These are phyloP conservation scores for Buathra laborator DNA, from an alignment of 2,888 invertebrate species.

Conservation along the genomic window DNA sequence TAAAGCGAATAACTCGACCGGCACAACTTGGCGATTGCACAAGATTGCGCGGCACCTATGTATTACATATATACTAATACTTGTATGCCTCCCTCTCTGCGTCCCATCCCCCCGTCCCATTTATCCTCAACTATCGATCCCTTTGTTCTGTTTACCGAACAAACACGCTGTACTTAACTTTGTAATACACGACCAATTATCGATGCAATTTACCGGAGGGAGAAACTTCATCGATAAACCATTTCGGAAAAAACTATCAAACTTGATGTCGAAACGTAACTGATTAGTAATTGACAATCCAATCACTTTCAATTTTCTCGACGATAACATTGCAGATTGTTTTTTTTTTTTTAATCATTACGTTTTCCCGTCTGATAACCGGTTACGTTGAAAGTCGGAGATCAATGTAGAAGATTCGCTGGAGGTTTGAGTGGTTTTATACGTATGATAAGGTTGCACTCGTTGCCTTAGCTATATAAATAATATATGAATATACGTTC, in stretches of 20 bases:
- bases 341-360: background rate
- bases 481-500: background rate
- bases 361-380: conserved; percentile 49
- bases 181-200: conserved; percentile 2
- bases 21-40: conserved; percentile 57
- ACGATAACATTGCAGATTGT: background rate
- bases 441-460: conserved; percentile 45
- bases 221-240: background rate
- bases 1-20: conserved; percentile 50
- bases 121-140: conserved; percentile 33
- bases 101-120: background rate
- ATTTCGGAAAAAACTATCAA: background rate
- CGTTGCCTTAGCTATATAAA: background rate
- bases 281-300: background rate
- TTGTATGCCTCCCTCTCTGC: background rate
- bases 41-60: conserved; percentile 48
- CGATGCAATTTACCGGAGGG: background rate
- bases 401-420: conserved; percentile 16
- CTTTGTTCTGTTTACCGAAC: conserved; percentile 40
- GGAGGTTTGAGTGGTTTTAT: conserved; percentile 45
- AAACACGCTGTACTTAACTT: background rate
- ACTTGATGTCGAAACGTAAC: background rate
- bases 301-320: conserved; percentile 14
- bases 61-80: conserved; percentile 12
- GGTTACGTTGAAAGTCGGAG: conserved; percentile 42